Conservation (phyloP, 1,140 invertebrate species). For the Cotesia chilonis region DNA sequence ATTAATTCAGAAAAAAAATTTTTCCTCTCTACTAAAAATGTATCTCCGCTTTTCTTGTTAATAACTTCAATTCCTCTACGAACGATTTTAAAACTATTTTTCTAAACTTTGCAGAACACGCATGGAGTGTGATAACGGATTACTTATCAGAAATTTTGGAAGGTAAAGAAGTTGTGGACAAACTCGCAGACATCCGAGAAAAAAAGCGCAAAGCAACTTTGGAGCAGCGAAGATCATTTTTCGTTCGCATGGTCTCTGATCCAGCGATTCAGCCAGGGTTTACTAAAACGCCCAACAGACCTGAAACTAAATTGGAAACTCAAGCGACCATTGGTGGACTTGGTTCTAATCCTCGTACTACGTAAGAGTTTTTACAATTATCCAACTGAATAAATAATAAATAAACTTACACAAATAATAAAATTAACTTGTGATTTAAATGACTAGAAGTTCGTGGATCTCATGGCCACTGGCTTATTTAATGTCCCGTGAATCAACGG, state of each 20-base stretch:
- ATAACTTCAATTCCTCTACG: too few species aligned
- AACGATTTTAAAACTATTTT: constrained; percentile 18
- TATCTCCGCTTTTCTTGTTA: too few species aligned
- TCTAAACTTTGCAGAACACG: constrained; percentile 69
- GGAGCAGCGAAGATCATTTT: constrained; percentile 91
- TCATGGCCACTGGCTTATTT: constrained; percentile 89
- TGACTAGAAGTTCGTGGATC: constrained; percentile 78
- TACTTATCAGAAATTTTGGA: constrained; percentile 84
- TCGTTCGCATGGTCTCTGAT: constrained; percentile 96
- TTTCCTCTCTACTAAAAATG: too few species aligned
- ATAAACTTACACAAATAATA: constrained; percentile 20
- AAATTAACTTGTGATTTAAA: constrained; percentile 23
- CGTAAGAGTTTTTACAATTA: constrained; percentile 43
- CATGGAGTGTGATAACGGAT: constrained; percentile 90
- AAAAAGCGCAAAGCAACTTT: constrained; percentile 78
- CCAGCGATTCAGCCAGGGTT: constrained; percentile 80
- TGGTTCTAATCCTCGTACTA: constrained; percentile 44
- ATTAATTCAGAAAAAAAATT: too few species aligned
- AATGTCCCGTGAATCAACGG: constrained; percentile 75
- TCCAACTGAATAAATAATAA: not conserved
- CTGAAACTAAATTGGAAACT: constrained; percentile 58
- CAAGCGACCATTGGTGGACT: constrained; percentile 59
- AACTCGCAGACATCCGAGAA: constrained; percentile 73
- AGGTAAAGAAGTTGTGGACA: constrained; percentile 73
- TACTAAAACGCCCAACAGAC: constrained; percentile 62